Percentiles rank a stretch among this genome's conserved stretches.
Evolutionary conservation across 2,888 invertebrate species (phyloP).

Genomic region (Lypha dubia): DNA sequence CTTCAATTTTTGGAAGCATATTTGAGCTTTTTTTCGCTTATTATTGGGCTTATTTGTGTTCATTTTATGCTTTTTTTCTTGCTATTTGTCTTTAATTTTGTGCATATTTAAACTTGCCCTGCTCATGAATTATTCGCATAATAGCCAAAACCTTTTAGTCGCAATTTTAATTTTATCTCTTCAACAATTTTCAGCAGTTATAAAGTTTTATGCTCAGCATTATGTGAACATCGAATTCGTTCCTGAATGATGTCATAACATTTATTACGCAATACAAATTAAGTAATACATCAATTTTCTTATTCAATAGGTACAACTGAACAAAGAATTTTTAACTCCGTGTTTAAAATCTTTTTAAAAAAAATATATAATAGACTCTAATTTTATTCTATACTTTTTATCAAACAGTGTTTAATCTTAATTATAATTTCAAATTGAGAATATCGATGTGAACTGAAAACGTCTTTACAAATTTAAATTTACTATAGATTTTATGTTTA

Average conservation of each 20-base stretch:
- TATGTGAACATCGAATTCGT: too few species aligned
- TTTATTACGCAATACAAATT: too few species aligned
- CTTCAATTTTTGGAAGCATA: too few species aligned
- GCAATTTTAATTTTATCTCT: constrained; percentile 2
- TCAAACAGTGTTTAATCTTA: not conserved
- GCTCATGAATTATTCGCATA: not conserved
- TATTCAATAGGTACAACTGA: too few species aligned
- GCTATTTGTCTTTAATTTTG: too few species aligned
- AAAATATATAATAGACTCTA: not conserved
- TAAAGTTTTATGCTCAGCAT: not conserved
- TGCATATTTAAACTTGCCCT: too few species aligned
- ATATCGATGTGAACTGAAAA: not conserved
- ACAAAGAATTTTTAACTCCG: too few species aligned
- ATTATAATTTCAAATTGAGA: not conserved
- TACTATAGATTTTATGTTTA: not conserved
- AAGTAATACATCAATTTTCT: too few species aligned
- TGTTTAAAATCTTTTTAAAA: not conserved
- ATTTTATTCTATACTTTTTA: not conserved
- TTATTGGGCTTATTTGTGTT: too few species aligned
- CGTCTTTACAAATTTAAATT: not conserved
- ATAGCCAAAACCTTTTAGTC: constrained; percentile 52
- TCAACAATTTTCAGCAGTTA: constrained; percentile 23
- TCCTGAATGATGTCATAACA: too few species aligned
- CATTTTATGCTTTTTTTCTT: too few species aligned
- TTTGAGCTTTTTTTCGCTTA: too few species aligned